Conservation (phyloP, 2,888 invertebrate species). For the Hypsopygia costalis region DNA sequence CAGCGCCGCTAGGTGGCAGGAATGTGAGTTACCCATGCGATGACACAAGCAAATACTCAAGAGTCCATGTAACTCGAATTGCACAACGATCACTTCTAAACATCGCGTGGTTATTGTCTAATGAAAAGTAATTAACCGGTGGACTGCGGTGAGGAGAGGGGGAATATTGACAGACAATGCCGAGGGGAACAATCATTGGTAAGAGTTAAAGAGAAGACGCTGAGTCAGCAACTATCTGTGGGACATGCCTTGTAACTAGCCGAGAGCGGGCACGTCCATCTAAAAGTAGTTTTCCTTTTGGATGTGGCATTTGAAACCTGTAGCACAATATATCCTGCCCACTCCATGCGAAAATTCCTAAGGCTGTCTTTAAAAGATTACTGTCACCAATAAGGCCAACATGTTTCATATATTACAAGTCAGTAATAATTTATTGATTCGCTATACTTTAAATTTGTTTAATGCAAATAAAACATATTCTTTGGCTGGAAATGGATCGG, state of each 20-base stretch:
- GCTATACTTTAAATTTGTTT: too few relatives aligned
- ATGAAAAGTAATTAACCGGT: conserved; percentile 77
- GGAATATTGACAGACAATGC: conserved; percentile 70
- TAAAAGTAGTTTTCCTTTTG: conserved; percentile 10
- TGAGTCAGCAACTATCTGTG: conserved; percentile 68
- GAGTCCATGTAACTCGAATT: conserved; percentile 13
- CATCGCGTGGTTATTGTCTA: conserved; percentile 57
- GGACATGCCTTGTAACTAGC: conserved; percentile 59
- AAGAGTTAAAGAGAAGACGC: conserved; percentile 70
- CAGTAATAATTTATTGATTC: too few relatives aligned
- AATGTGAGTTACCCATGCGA: too few relatives aligned
- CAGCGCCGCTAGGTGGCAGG: too few relatives aligned
- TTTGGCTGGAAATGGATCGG: too few relatives aligned
- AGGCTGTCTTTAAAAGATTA: too few relatives aligned
- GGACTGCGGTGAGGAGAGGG: conserved; percentile 22
- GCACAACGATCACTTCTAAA: conserved; percentile 35
- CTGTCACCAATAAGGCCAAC: too few relatives aligned
- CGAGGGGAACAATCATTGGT: conserved; percentile 71
- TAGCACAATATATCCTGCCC: too few relatives aligned
- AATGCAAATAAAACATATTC: too few relatives aligned
- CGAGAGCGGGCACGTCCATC: conserved; percentile 35
- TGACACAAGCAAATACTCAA: too few relatives aligned
- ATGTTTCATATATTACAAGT: too few relatives aligned
- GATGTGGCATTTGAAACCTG: conserved; percentile 17
- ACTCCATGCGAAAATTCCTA: too few relatives aligned